Evolutionary conservation across 2,113 vertebrate species (phyloP).

Genomic region (Anser cygnoides): DNA sequence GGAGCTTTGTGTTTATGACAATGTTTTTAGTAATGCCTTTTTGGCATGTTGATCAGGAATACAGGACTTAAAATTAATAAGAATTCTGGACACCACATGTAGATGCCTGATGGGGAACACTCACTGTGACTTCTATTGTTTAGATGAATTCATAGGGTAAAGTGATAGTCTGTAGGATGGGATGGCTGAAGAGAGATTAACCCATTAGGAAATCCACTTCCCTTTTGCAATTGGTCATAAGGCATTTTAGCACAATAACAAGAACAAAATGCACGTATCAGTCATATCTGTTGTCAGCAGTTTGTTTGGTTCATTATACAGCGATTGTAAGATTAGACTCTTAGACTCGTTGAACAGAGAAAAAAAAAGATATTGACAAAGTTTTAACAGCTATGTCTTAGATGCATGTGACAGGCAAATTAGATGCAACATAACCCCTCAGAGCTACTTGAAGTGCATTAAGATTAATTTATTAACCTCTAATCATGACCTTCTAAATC

Average conservation of each 20-base stretch:
- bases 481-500: neutral
- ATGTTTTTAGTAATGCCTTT: neutral
- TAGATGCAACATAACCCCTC: neutral
- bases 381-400: neutral
- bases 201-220: neutral
- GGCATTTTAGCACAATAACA: neutral
- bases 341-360: neutral
- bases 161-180: neutral
- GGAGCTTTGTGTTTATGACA: neutral
- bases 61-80: neutral
- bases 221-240: neutral
- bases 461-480: neutral
- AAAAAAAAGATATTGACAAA: neutral
- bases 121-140: neutral
- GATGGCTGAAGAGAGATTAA: neutral
- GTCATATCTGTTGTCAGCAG: neutral
- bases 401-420: neutral
- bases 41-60: neutral
- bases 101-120: neutral
- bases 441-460: neutral
- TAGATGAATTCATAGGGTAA: neutral
- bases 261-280: neutral
- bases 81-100: neutral
- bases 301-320: neutral
- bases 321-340: neutral